Evolutionary conservation across 2,797 vertebrate genomes (phyloP), one percentile per base, ranked within the genome.

Genomic region (Podargus strigoides): DNA sequence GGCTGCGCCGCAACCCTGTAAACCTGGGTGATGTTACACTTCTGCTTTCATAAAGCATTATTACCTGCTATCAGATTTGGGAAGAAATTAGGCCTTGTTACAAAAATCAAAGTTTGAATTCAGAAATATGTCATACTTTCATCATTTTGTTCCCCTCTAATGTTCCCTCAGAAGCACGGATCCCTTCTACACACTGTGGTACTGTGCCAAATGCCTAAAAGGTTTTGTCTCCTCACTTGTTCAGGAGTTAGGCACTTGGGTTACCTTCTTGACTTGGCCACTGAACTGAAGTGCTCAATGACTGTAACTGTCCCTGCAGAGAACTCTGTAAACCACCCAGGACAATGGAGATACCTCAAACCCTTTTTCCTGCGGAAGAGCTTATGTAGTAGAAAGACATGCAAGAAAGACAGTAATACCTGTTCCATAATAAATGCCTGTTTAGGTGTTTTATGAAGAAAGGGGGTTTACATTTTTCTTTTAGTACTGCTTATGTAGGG

Each of bases 1-100:
- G 52, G 17, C 6, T 34, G 7, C 7, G 2, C 27, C 8, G 11
- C 42, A 46, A 34, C 59, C 30, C 36, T 1, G 0, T 63, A 41
- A 59, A 55, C 21, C 1, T 9, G 11, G 7, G 20, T 9, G 22
- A 5, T 27, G 28, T 30, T 67, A 47, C 18, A 6, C 14, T 32
- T 90, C 4, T 34, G 6, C 24, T 78, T 77, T 78, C 37, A 36
- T 23, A 55, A 56, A n/a, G 7, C 7, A 6, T 55, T 60, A 34
- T 72, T 49, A 50, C 26, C 49, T 67, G 30, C 41, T 72, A 44
- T 20, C 52, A 42, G 24, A 36, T 83, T 75, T 53, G 44, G 53
- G 53, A 80, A 75, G 52, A 26, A 86, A 42, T 78, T 46, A 63
- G 7, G 7, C 3, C 18, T 70, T 60, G n/a, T 68, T 72, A n/a